Evolutionary conservation across 1,140 invertebrate species (phyloP).

Genomic region (Lepidostoma basale): DNA sequence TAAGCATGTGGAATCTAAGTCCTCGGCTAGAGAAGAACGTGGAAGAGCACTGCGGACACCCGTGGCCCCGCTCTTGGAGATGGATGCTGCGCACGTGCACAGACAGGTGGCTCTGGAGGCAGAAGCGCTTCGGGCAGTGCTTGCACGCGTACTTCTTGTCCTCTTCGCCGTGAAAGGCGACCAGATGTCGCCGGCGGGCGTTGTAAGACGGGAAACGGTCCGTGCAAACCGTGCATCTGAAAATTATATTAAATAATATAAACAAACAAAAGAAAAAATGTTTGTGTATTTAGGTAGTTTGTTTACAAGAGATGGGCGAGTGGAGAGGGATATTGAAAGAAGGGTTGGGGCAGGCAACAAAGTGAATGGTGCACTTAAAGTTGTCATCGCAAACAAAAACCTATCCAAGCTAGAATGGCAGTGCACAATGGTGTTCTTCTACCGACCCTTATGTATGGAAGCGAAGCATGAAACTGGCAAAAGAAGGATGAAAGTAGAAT

Average conservation of each 20-base stretch:
- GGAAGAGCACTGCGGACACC: conserved; percentile 54
- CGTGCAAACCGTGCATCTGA: conserved; percentile 56
- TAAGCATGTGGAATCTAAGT: conserved; percentile 62
- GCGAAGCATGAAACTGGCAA: no score
- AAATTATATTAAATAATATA: no score
- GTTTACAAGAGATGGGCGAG: no score
- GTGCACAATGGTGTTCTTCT: no score
- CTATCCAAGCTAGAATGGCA: no score
- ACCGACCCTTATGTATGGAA: no score
- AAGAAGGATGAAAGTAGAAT: no score
- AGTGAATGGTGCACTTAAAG: no score
- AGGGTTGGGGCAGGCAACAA: no score
- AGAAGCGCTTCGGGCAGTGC: conserved; percentile 53
- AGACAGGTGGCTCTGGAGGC: conserved; percentile 52
- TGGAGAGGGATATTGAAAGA: no score
- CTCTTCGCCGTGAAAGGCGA: conserved; percentile 50
- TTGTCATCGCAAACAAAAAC: no score
- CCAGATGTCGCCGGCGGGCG: conserved; percentile 57
- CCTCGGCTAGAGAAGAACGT: conserved; percentile 52
- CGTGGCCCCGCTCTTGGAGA: conserved; percentile 52
- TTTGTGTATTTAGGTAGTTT: no score
- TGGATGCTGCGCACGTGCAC: conserved; percentile 56
- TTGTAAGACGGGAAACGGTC: conserved; percentile 59
- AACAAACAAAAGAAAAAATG: conserved; percentile 9
- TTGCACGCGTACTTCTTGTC: conserved; percentile 52